These are phyloP conservation scores for Plecotus auritus DNA, from an alignment of 2,113 vertebrate species.

Conservation along the genomic window DNA sequence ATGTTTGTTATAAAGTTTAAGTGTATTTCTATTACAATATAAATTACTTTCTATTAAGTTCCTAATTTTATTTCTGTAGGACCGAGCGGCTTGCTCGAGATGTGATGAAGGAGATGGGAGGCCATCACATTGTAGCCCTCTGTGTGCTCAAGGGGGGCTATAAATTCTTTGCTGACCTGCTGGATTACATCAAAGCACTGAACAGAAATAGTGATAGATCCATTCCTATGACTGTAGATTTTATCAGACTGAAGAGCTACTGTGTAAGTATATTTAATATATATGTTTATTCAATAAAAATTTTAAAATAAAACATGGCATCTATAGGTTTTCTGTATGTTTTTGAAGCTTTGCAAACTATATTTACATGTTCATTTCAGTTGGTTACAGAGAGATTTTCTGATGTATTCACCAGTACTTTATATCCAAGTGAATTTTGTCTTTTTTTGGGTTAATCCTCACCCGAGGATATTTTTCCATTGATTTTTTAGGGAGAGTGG, in stretches of 20 bases:
- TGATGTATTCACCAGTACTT: not conserved
- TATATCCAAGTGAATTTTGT: not conserved
- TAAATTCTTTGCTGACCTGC: constrained; percentile 97
- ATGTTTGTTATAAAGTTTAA: not conserved
- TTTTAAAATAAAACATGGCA: not conserved
- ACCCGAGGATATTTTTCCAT: too few relatives aligned
- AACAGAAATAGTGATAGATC: constrained; percentile 98
- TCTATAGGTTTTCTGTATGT: constrained; percentile 2
- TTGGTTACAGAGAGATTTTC: not conserved
- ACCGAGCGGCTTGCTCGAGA: constrained; percentile 95
- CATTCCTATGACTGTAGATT: constrained; percentile 99
- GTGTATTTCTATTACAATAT: not conserved
- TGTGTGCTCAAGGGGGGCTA: constrained; percentile 98
- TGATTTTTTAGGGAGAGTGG: too few relatives aligned
- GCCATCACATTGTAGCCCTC: constrained; percentile 96
- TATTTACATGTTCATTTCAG: constrained; percentile 7
- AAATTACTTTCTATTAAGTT: constrained; percentile 36
- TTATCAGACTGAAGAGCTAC: constrained; percentile 99
- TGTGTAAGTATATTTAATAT: constrained; percentile 86
- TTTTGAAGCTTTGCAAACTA: constrained; percentile 30
- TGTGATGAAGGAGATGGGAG: constrained; percentile 98
- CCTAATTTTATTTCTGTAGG: constrained; percentile 78
- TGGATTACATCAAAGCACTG: constrained; percentile 98
- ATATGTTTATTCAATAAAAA: not conserved
- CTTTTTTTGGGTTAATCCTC: not conserved